Base-by-base conservation (phyloP, 2,888 invertebrate species). In the Xylophagus ater region DNA sequence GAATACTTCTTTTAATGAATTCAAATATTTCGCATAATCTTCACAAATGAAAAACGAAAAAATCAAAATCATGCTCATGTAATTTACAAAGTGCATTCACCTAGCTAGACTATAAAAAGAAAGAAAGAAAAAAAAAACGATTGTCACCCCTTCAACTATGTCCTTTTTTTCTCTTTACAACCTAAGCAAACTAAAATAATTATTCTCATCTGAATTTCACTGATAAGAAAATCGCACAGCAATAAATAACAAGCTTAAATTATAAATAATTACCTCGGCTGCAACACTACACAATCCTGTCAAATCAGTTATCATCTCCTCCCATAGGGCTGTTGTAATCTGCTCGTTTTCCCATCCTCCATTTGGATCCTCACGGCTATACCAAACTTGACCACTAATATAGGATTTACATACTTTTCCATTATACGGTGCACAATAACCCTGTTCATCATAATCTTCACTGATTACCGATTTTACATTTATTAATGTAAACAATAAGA, bases 391-490 rank as follows among this genome's bases (percentile, higher is more conserved):
- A 13, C 78, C 76, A 35, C 71, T 69, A 12, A 65, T 58, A 59
- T 77, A 77, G 47, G 73, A 72, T 59, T 76, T 78, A 60, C 87
- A 87, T 50, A 84, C 74, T 58, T 82, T 78, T 39, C 90, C 92
- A 69, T 78, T 81, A 64, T 92, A 92, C 24, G 81, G 80, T 38
- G 82, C 84, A 70, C 92, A 92, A 62, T 83, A 85, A 43, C 87
- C 83, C 41, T 55, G 57, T 44, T 62, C 62, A 28, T 59, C 55
- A 15, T 49, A 43, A 29, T 46, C 37, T 24, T 41, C 37, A 24
- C 23, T 42, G 5, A 20, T 18, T 20, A 12, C 8, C 7, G 26
- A 29, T 20, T 17, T 34, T 10, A 28, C 23, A 15, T 12, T 18
- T n/a, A 25, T 26, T 14, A 31, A 19, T 18, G 15, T 30, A 19